These are phyloP conservation scores for Rhinolophus ferrumequinum DNA, from an alignment of 2,113 vertebrate species.

Conservation along the genomic window DNA sequence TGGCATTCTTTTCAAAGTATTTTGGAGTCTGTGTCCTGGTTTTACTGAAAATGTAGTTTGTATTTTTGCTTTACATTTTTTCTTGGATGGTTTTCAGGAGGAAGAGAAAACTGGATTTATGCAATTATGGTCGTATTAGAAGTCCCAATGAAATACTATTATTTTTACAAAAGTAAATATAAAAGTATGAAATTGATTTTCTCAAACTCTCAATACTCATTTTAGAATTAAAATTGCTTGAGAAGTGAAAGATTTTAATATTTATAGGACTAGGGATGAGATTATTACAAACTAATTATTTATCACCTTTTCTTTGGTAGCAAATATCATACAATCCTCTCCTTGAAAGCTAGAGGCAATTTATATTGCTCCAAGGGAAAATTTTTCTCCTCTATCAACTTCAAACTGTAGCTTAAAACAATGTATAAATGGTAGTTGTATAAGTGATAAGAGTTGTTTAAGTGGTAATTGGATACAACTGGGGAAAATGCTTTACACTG, in stretches of 20 bases:
- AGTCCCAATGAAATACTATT: constrained; percentile 13
- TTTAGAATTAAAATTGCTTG: constrained; percentile 42
- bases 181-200: constrained; percentile 37
- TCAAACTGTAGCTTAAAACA: constrained; percentile 1
- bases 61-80: constrained; percentile 39
- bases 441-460: neutral
- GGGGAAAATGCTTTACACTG: neutral
- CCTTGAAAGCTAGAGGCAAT: neutral
- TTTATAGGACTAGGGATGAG: neutral
- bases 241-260: neutral
- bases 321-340: neutral
- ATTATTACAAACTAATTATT: constrained; percentile 8
- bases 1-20: neutral
- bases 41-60: constrained; percentile 43
- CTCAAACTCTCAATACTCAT: neutral
- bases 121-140: neutral
- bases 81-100: constrained; percentile 40
- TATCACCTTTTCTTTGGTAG: constrained; percentile 2
- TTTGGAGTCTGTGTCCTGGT: neutral
- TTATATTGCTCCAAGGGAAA: neutral
- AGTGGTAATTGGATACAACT: neutral
- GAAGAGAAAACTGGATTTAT: constrained; percentile 18
- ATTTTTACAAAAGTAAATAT: constrained; percentile 29
- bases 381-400: neutral
- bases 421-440: neutral